phyloP scores from a whole-genome alignment of 2,888 invertebrate species.

The Cephus pygmeus region DNA sequence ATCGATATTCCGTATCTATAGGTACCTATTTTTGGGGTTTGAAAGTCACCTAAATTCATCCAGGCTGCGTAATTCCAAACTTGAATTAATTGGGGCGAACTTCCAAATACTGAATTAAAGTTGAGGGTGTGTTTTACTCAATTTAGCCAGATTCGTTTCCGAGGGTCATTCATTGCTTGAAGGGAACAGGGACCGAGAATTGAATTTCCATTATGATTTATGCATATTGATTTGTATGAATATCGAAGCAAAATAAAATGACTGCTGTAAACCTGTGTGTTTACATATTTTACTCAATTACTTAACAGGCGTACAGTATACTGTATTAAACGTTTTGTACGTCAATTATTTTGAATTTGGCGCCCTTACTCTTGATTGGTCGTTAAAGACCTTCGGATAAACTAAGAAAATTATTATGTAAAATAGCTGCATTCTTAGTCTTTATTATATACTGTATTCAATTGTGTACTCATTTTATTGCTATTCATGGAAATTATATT shows the following conservation, averaged over 20 bases:
- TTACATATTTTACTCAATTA: neutral
- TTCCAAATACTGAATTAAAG: neutral
- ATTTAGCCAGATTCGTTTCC: neutral
- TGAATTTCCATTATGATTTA: neutral
- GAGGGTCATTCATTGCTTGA: neutral
- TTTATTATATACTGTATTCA: neutral
- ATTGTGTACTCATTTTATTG: neutral
- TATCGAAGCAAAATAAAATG: neutral
- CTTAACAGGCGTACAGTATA: neutral
- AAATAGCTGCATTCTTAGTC: neutral
- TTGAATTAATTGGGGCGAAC: conserved; percentile 1
- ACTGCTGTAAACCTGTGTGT: neutral
- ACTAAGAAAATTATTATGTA: neutral
- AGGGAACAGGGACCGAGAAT: neutral
- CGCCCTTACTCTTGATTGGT: neutral
- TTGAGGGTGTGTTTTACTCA: neutral
- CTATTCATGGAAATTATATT: neutral
- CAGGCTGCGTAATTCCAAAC: neutral
- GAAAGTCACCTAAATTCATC: neutral
- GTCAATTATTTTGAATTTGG: neutral
- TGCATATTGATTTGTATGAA: neutral
- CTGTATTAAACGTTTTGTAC: neutral
- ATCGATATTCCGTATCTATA: neutral
- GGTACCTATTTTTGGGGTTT: neutral
- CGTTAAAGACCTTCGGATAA: too few species aligned